These are phyloP conservation scores for Horisme vitalbata DNA, from an alignment of 2,888 invertebrate genomes.

Conservation along the genomic window DNA sequence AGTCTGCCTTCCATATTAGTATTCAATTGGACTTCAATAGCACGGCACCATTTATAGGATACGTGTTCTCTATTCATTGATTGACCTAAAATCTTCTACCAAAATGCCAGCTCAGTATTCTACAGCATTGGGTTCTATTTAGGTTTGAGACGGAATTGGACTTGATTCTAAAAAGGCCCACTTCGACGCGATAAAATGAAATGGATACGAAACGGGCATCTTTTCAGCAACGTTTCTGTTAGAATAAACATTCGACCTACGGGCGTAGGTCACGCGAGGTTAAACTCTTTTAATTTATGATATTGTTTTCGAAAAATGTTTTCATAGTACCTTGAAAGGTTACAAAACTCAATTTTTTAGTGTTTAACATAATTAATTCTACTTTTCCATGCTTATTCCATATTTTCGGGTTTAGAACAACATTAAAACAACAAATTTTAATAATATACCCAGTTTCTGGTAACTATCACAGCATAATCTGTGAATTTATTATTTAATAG, in stretches of 20 bases:
- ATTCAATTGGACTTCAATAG: slow-evolving; percentile 24
- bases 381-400: too few relatives aligned
- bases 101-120: slow-evolving; percentile 48
- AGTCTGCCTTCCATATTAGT: not conserved
- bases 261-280: slow-evolving; percentile 18
- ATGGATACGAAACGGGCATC: slow-evolving; percentile 1
- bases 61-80: slow-evolving; percentile 58
- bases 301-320: slow-evolving; percentile 5
- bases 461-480: too few relatives aligned
- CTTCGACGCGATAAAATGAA: not conserved
- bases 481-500: too few relatives aligned
- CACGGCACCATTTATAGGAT: slow-evolving; percentile 33
- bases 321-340: too few relatives aligned
- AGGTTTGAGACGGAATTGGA: not conserved
- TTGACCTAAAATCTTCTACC: slow-evolving; percentile 72
- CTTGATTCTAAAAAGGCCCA: too few relatives aligned
- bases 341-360: too few relatives aligned
- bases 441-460: too few relatives aligned
- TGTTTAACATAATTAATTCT: too few relatives aligned
- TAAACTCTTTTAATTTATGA: slow-evolving; percentile 24
- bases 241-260: slow-evolving; percentile 22
- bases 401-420: too few relatives aligned
- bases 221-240: slow-evolving; percentile 18
- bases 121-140: slow-evolving; percentile 20
- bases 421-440: too few relatives aligned